Evolutionary conservation across 2,113 vertebrate species (phyloP).

Genomic region (Platichthys flesus): DNA sequence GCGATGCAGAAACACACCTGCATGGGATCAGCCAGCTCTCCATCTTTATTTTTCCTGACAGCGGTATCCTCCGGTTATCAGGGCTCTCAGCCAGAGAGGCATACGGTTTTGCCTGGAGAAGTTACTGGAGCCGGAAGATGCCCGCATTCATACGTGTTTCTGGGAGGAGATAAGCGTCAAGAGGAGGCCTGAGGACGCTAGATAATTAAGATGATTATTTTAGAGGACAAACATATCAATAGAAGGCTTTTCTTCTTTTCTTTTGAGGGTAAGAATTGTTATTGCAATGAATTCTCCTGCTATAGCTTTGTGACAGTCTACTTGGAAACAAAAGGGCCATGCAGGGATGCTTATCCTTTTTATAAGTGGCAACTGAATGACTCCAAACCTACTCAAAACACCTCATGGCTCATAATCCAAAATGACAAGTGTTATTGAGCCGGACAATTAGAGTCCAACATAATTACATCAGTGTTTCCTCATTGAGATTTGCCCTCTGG

Average conservation of each 20-base stretch:
- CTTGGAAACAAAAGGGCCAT: conserved; percentile 3
- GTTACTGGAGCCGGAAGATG: neutral
- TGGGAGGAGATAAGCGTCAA: neutral
- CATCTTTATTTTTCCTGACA: conserved; percentile 27
- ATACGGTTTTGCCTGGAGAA: conserved; percentile 2
- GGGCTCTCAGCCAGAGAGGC: conserved; percentile 26
- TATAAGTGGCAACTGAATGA: neutral
- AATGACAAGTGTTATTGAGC: neutral
- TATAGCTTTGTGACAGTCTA: neutral
- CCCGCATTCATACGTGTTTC: neutral
- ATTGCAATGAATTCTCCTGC: conserved; percentile 4
- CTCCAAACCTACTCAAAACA: conserved; percentile 4
- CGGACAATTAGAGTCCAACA: neutral
- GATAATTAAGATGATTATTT: conserved; percentile 16
- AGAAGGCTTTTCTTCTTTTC: neutral
- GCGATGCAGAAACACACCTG: conserved; percentile 52
- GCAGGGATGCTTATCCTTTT: neutral
- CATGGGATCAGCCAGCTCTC: conserved; percentile 30
- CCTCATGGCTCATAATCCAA: conserved; percentile 8
- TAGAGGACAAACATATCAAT: neutral
- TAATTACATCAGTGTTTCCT: neutral
- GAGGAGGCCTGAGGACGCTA: neutral
- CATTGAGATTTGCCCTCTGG: neutral
- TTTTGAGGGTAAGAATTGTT: neutral
- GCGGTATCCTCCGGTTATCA: conserved; percentile 4